Evolutionary conservation across 1,140 invertebrate genomes (phyloP), one percentile per base, ranked within the genome.

Genomic region (Tenebrio molitor): DNA sequence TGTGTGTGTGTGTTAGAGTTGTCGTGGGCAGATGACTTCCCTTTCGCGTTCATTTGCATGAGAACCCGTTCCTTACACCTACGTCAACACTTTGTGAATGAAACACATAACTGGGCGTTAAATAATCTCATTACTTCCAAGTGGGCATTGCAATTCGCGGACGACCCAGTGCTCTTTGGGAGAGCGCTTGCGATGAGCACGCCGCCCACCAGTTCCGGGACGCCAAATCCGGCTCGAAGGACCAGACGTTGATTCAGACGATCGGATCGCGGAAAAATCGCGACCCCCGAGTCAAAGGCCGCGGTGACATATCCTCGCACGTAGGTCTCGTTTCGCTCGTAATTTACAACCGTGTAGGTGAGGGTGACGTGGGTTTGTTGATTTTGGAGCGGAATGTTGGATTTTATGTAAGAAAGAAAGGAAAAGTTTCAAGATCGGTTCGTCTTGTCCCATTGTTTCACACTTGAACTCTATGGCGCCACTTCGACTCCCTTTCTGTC

Each of bases 41-140:
- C 77, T 79, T 79, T 79, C 77, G 77, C 77, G 73, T 75, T 75
- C 74, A 74, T 77, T 79, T 77, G 73, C 76, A 77, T 77, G 42
- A 74, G 73, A 79, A 79, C 77, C 74, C 76, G 77, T 77, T 79
- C 71, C 65, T 5, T 44, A 71, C 77, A 74, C 77, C 77, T 77
- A 79, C 77, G 65, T 63, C 19, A 33, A 34, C 70, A 73, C 70
- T 79, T 79, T 77, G 72, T 79, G 72, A 79, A 79, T 79, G 77
- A 79, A 77, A 75, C 71, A 64, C 67, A 66, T 69, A 72, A 71
- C 39, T 72, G 58, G 73, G 73, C 73, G 75, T 78, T 75, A 75
- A 78, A 78, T 72, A 74, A 78, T 70, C 73, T 65, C 70, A 73
- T 72, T 76, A 74, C 53, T 29, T 44, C 25, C 66, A 42, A 75